Evolutionary conservation across 2,797 vertebrate species (phyloP), one percentile per base, ranked within the genome.

Genomic region (Capromys pilorides): DNA sequence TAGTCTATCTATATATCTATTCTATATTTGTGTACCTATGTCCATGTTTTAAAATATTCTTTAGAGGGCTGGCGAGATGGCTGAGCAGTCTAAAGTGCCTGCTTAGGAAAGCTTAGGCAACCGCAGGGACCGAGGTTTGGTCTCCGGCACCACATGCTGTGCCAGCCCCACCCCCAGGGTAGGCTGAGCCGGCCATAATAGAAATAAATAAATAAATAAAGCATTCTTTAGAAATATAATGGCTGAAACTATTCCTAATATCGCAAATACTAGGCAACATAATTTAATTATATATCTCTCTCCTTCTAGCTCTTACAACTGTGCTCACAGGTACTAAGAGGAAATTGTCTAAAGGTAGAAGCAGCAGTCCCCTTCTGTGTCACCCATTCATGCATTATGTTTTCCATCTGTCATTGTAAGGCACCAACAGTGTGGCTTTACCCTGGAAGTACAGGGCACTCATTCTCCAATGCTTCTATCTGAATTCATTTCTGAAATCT

Each of bases 221-320:
- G 8, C 8, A 45, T 45, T 45, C 45, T 45, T 45, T 45, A 45
- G 45, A 45, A 45, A 45, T 45, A 45, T 45, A 45, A 45, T 39
- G 8, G 11, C 39, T 86, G 24, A 78, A 84, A 75, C 41, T 26
- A 64, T 69, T 69, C 16, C 41, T 90, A 75, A 57, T 78, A 45
- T 41, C 75, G 3, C 49, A 93, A 86, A 81, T 54, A 51, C 6
- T 24, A 86, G 49, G 16, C 19, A 92, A 86, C 28, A n/a, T n/a
- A 75, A 90, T 82, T 79, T 85, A 91, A 91, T 14, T 79, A 62
- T 85, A 85, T 36, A 22, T 80, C 21, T 39, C n/a, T n/a, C 84
- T 61, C 39, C 85, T 36, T 61, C 39, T 18, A 77, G 81, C 66
- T 41, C 16, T 51, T 86, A 83, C 41, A 67, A 49, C 31, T 9